These are phyloP conservation scores for Tragelaphus imberbis DNA, from an alignment of 2,113 vertebrate genomes.

Conservation along the genomic window DNA sequence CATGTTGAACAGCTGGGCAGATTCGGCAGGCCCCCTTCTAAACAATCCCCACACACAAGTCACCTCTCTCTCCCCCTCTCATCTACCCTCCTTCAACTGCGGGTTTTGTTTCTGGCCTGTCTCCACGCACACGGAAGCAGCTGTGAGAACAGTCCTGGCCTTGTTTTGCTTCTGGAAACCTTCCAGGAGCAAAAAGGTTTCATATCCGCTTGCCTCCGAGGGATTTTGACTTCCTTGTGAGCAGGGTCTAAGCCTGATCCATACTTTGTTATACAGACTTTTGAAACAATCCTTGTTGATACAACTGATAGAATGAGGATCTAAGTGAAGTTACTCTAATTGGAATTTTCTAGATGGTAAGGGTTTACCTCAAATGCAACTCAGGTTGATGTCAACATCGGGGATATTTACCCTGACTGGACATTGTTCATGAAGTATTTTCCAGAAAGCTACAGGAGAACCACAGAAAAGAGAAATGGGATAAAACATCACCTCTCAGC, in stretches of 20 bases:
- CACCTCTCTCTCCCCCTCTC: neutral
- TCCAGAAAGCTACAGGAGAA: neutral
- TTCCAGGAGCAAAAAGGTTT: constrained; percentile 17
- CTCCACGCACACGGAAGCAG: neutral
- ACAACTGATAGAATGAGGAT: neutral
- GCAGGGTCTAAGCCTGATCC: neutral
- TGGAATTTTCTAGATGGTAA: neutral
- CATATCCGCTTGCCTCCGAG: neutral
- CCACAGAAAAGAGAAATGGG: neutral
- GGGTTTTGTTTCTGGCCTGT: neutral
- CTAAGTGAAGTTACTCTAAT: neutral
- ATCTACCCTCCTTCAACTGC: neutral
- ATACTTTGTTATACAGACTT: neutral
- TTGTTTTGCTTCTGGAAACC: constrained; percentile 42
- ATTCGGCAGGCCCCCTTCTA: neutral
- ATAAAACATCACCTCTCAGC: neutral
- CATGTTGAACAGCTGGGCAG: neutral
- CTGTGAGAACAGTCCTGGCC: neutral
- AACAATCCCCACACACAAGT: neutral
- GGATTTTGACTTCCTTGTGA: neutral
- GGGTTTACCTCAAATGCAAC: neutral
- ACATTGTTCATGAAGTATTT: neutral
- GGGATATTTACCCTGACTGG: neutral
- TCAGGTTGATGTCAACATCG: neutral
- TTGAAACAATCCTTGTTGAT: neutral